phyloP scores from a whole-genome alignment of 2,113 vertebrate genomes.

The Genyomyrus donnyi region DNA sequence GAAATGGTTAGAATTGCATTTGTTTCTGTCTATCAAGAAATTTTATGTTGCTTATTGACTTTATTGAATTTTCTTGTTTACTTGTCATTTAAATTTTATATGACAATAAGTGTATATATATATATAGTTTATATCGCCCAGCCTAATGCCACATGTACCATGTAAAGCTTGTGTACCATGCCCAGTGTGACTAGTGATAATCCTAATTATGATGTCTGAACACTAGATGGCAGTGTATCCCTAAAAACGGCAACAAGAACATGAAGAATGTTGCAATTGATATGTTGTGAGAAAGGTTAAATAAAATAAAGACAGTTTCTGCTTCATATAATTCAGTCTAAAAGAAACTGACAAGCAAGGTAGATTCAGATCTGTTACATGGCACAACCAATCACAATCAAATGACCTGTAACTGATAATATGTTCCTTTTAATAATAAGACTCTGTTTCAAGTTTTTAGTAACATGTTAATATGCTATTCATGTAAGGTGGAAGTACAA shows the following conservation, averaged over 20 bases:
- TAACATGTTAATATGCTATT: not conserved
- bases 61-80: no score
- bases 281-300: not conserved
- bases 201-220: not conserved
- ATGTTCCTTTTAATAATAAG: not conserved
- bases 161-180: not conserved
- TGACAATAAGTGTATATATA: no score
- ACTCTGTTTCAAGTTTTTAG: not conserved
- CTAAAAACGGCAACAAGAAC: not conserved
- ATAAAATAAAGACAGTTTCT: not conserved
- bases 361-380: not conserved
- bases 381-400: no score
- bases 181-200: not conserved
- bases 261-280: not conserved
- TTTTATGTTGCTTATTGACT: no score
- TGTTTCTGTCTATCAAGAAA: no score
- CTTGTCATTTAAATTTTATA: no score
- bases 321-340: not conserved
- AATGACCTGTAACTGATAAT: not conserved
- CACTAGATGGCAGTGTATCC: not conserved
- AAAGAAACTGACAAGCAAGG: not conserved
- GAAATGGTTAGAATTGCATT: no score
- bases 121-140: no score
- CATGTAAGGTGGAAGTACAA: no score
- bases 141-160: no score